Conservation (phyloP, 2,797 vertebrate species). For the Morus bassanus region DNA sequence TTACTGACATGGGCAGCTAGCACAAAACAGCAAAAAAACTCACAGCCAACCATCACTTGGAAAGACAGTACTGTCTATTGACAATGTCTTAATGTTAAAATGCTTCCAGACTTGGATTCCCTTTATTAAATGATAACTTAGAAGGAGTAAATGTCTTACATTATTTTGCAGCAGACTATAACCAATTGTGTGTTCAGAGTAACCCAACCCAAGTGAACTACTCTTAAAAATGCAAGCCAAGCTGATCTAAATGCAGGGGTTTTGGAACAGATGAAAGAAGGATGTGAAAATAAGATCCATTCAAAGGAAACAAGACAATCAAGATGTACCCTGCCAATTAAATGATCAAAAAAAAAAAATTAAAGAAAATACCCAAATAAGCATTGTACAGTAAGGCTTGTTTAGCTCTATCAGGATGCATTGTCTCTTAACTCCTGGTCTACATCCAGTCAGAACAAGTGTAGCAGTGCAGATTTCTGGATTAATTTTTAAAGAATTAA, state of each 20-base stretch:
- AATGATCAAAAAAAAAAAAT: conserved; percentile 21
- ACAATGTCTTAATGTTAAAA: not conserved
- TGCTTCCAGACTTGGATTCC: not conserved
- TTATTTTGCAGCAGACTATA: not conserved
- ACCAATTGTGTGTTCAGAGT: not conserved
- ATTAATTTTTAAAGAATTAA: not conserved
- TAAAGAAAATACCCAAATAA: not conserved
- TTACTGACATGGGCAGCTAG: not conserved
- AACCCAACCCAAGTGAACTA: not conserved
- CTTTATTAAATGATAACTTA: not conserved
- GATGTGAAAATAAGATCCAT: not conserved
- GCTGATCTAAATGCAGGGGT: not conserved
- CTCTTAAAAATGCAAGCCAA: conserved; percentile 9
- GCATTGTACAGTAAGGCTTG: not conserved
- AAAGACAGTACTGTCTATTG: not conserved
- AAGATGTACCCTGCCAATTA: conserved; percentile 1
- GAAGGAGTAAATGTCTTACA: not conserved
- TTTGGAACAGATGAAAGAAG: conserved; percentile 27
- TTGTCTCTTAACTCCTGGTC: not conserved
- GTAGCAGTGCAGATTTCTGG: not conserved
- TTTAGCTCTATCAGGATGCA: not conserved
- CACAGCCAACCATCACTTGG: not conserved
- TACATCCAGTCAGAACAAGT: not conserved
- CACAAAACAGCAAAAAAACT: not conserved
- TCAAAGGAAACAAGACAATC: conserved; percentile 17